phyloP scores from a whole-genome alignment of 1,140 invertebrate species.

The Paramacrobiotus metropolitanus region DNA sequence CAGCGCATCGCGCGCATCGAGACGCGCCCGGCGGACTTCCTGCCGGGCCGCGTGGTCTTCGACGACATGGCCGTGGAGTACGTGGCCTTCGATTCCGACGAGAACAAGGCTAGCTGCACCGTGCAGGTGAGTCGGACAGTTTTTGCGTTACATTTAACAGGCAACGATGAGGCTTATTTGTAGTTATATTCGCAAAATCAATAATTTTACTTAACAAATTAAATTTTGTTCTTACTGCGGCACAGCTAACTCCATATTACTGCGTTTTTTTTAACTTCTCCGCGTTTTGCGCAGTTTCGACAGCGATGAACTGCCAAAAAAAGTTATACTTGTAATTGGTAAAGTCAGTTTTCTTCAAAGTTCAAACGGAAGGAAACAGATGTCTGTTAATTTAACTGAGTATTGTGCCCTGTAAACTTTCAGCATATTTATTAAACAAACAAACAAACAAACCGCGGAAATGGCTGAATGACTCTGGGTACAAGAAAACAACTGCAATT shows the following conservation, averaged over 20 bases:
- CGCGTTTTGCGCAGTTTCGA: no score
- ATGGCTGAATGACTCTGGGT: background rate
- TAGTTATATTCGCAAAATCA: conserved; percentile 4
- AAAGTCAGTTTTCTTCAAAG: no score
- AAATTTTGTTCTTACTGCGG: no score
- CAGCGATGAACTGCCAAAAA: conserved; percentile 2
- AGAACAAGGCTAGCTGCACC: conserved; percentile 85
- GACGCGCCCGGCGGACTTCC: conserved; percentile 68
- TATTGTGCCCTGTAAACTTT: no score
- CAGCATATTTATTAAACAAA: no score
- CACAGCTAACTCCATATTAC: no score
- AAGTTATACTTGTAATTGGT: no score
- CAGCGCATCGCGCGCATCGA: conserved; percentile 72
- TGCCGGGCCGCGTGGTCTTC: conserved; percentile 62
- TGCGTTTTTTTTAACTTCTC: no score
- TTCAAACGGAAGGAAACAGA: no score
- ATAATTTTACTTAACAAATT: no score
- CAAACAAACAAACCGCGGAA: background rate
- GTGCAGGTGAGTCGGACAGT: conserved; percentile 28
- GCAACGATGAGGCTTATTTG: background rate
- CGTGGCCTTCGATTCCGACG: conserved; percentile 82
- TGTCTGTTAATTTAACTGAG: no score
- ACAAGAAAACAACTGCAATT: background rate
- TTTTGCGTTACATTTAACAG: background rate
- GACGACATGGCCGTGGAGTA: conserved; percentile 79